Conservation (phyloP, 2,113 vertebrate species). For the Plotosus lineatus region DNA sequence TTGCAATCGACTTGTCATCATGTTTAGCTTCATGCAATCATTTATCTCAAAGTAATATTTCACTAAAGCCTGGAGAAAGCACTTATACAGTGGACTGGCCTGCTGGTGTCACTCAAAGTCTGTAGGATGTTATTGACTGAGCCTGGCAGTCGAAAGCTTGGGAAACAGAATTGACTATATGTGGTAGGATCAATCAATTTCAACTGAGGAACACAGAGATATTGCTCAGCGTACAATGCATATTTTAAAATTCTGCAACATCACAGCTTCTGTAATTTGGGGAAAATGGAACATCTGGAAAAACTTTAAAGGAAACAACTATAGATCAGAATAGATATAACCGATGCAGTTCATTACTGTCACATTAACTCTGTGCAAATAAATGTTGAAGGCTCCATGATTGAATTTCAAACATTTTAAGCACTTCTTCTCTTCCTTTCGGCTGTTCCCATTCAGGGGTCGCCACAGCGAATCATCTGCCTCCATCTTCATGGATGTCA, state of each 20-base stretch:
- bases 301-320: background rate
- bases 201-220: slow-evolving; percentile 64
- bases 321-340: background rate
- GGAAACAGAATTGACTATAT: slow-evolving; percentile 71
- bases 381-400: background rate
- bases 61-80: slow-evolving; percentile 41
- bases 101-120: slow-evolving; percentile 65
- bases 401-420: background rate
- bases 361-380: background rate
- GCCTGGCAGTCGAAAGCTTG: slow-evolving; percentile 70
- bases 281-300: background rate
- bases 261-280: slow-evolving; percentile 25
- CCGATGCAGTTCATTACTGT: background rate
- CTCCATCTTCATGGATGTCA: no score
- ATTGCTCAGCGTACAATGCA: slow-evolving; percentile 63
- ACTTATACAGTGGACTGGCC: slow-evolving; percentile 50
- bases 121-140: slow-evolving; percentile 65
- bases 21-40: background rate
- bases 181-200: slow-evolving; percentile 68
- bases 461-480: no score
- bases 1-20: background rate
- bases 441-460: no score
- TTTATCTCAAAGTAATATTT: slow-evolving; percentile 25
- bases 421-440: no score
- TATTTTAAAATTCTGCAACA: slow-evolving; percentile 38